Conservation (phyloP, 37 sponge, comb jelly and placozoan species). For the Eunapius fragilis region DNA sequence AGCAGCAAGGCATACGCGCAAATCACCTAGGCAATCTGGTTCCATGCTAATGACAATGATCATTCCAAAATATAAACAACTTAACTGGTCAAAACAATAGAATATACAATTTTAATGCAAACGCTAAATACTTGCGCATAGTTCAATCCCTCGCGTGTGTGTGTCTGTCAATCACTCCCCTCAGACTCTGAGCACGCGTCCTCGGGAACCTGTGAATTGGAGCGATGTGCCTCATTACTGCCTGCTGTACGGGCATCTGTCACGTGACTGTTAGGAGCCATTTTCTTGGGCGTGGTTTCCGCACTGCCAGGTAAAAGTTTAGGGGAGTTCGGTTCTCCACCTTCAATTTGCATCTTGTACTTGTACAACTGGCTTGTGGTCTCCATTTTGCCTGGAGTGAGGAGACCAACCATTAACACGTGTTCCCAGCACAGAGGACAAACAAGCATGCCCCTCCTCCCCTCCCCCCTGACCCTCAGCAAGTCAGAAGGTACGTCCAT, state of each 20-base stretch:
- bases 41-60: too few species aligned
- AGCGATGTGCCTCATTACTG: not conserved
- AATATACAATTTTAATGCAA: not conserved
- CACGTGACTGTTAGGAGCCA: not conserved
- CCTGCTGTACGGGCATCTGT: not conserved
- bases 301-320: not conserved
- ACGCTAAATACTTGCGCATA: too few species aligned
- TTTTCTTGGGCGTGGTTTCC: not conserved
- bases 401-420: not conserved
- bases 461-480: too few species aligned
- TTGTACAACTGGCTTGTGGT: slow-evolving; percentile 53
- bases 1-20: too few species aligned
- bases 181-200: not conserved
- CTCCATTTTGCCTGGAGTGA: slow-evolving; percentile 57
- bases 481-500: slow-evolving; percentile 67
- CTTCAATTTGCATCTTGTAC: slow-evolving; percentile 58
- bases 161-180: not conserved
- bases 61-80: too few species aligned
- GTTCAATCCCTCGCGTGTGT: not conserved
- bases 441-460: not conserved
- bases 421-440: not conserved
- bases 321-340: not conserved
- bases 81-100: not conserved
- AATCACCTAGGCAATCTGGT: too few species aligned
- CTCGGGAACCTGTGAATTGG: not conserved